Evolutionary conservation across 2,888 invertebrate species (phyloP), one percentile per base, ranked within the genome.

Genomic region (Hedya salicella): DNA sequence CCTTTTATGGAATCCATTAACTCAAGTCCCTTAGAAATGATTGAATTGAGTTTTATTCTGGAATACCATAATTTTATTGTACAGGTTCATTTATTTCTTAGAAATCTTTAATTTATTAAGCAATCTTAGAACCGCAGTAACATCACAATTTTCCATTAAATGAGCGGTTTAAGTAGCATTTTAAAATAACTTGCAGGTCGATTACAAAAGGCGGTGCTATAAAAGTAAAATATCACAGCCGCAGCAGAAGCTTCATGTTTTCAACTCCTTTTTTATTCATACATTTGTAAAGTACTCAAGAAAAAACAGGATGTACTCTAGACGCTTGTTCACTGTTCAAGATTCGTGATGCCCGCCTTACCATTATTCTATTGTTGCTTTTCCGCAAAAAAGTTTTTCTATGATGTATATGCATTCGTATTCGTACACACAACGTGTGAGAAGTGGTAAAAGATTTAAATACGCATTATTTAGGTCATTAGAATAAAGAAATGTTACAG

Each of bases 1-100:
- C 69, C 73, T 77, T 73, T 75, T 54, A 54, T 52, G 68, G 66
- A 65, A 70, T 63, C 69, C 70, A 75, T 75, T 75, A 73, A 68
- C 67, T 68, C 40, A 63, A 69, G 70, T 71, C 60, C 54, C 70
- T 59, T 63, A 69, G 30, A 50, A 57, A 16, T 56, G 32, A 9
- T 32, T 63, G 49, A 42, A 32, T 57, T 32, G 42, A 16, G 36
- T 44, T 62, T 39, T 16, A 40, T 11, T 19, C 44, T 44, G 16
- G 11, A 44, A 44, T 52, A 46, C 25, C 17, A 44, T 6, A 46
- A 48, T n/a, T 17, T 0, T 46, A 13, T 9, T 44, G 11, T 17
- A 16, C n/a, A n/a, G n/a, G 44, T 14, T n/a, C 11, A 9, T 17
- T 9, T 46, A 46, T 46, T 46, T n/a, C 21, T 21, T 6, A 6